Conservation (phyloP, 2,888 invertebrate species). For the Meta bourneti region DNA sequence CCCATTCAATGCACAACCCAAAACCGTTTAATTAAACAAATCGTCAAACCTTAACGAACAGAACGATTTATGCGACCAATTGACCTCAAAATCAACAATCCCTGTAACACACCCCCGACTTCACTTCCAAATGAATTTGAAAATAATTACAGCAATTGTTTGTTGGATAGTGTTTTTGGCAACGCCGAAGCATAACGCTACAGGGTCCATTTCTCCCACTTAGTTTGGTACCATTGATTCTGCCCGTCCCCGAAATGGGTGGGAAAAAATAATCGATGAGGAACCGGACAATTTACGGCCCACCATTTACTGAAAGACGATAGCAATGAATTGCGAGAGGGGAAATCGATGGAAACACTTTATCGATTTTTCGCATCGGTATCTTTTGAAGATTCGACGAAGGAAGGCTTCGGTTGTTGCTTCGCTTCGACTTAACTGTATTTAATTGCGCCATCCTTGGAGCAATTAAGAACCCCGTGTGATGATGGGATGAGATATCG, state of each 20-base stretch:
- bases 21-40: neutral
- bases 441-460: conserved; percentile 24
- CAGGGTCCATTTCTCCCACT: conserved; percentile 34
- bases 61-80: conserved; percentile 26
- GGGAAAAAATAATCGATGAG: conserved; percentile 65
- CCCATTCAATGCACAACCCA: neutral
- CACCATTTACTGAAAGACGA: conserved; percentile 63
- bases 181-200: neutral
- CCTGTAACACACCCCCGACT: conserved; percentile 26
- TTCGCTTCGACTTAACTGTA: conserved; percentile 25
- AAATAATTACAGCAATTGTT: conserved; percentile 64
- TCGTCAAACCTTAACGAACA: neutral
- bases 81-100: conserved; percentile 63
- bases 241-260: conserved; percentile 48
- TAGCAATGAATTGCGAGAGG: conserved; percentile 65
- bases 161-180: conserved; percentile 30
- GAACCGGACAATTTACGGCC: conserved; percentile 66
- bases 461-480: conserved; percentile 1
- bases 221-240: conserved; percentile 42
- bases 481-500: neutral
- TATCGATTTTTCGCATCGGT: conserved; percentile 68
- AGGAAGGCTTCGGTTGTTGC: conserved; percentile 49
- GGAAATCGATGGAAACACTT: conserved; percentile 55
- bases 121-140: conserved; percentile 26
- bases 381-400: conserved; percentile 44